A percentile compares a stretch with the other conserved stretches of the same genome.
Evolutionary conservation across 2,888 invertebrate genomes (phyloP).

Genomic region (Aphidoletes aphidimyza): DNA sequence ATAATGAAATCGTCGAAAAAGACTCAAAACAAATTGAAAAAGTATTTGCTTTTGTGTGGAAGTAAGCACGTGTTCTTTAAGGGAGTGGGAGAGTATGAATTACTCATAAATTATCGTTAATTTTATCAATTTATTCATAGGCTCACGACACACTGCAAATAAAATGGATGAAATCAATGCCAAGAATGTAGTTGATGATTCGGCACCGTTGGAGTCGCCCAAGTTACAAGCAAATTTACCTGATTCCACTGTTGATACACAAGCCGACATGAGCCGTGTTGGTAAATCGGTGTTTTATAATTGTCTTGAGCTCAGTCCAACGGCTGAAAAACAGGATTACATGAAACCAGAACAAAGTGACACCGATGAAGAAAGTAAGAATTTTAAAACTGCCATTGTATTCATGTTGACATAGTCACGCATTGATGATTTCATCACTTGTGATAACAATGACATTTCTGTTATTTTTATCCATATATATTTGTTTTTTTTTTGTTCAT

Average conservation of each 20-base stretch:
- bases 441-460: no score
- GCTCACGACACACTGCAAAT: background rate
- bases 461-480: no score
- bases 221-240: constrained; percentile 56
- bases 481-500: no score
- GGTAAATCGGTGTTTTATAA: constrained; percentile 67
- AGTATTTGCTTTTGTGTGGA: background rate
- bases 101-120: background rate
- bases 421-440: no score
- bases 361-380: constrained; percentile 78
- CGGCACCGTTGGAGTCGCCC: background rate
- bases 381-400: no score
- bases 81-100: background rate
- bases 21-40: background rate
- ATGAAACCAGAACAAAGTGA: constrained; percentile 79
- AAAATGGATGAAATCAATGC: background rate
- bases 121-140: constrained; percentile 18
- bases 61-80: background rate
- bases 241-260: background rate
- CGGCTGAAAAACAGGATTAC: constrained; percentile 77
- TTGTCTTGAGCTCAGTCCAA: constrained; percentile 65
- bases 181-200: background rate
- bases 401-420: no score
- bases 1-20: background rate
- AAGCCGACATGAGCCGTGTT: constrained; percentile 63